Evolutionary conservation across 2,113 vertebrate genomes (phyloP).

Genomic region (Parus major): DNA sequence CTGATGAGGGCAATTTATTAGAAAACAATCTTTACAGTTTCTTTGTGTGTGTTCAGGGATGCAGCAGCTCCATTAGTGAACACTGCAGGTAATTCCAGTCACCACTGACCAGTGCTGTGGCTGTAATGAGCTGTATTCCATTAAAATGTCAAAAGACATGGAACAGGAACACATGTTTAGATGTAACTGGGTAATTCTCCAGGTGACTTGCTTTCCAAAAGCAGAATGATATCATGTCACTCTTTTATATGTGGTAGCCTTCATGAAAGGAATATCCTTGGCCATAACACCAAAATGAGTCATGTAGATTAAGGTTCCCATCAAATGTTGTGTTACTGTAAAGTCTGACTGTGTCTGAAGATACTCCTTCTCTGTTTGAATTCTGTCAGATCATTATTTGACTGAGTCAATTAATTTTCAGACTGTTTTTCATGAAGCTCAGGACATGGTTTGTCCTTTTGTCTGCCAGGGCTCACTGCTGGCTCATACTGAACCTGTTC

Average conservation of each 20-base stretch:
- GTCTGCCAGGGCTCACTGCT: neutral
- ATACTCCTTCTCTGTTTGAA: rapidly evolving
- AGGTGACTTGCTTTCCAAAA: neutral
- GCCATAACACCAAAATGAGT: neutral
- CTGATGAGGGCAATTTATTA: neutral
- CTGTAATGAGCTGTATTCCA: neutral
- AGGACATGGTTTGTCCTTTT: rapidly evolving
- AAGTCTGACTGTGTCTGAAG: neutral
- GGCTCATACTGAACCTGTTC: neutral
- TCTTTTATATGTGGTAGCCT: neutral
- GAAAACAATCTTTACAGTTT: neutral
- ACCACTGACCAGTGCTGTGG: neutral
- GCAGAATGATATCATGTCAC: neutral
- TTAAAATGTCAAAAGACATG: neutral
- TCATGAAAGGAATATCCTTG: neutral
- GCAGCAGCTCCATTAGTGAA: neutral
- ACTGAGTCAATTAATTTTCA: neutral
- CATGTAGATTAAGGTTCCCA: neutral
- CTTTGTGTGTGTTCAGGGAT: neutral
- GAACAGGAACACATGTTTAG: neutral
- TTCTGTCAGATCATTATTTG: neutral
- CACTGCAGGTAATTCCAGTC: neutral
- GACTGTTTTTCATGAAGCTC: no score
- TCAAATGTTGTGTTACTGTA: neutral
- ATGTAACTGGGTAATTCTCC: neutral